Evolutionary conservation across 2,797 vertebrate genomes (phyloP), one percentile per base, ranked within the genome.

Genomic region (Sebastes taczanowskii): DNA sequence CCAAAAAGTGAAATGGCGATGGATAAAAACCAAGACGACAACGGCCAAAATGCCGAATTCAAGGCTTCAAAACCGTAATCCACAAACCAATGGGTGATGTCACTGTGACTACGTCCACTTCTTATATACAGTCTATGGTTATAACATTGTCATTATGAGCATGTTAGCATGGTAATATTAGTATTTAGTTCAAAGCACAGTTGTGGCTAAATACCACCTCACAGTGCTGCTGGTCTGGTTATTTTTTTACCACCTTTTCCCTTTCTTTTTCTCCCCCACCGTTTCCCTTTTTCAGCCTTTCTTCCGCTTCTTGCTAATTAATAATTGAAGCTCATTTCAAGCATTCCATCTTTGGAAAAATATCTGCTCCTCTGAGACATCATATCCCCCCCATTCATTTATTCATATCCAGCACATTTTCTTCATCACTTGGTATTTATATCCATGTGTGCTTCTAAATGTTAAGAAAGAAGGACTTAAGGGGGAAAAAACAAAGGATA

Each of bases 241-340:
- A 16, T 13, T 77, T 22, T 69, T 65, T 38, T 32, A 67, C 20
- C 8, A 68, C 67, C 42, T 58, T 29, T 55, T 23, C 13, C 4
- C 5, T 81, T 73, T 76, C 34, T 68, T 35, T 68, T 22, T 75
- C 52, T 38, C 20, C 9, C 18, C 49, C 23, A 52, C 29, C 35
- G 14, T 62, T 34, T 30, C 22, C 49, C 71, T 55, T 80, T 46
- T 30, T 14, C 60, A 18, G 56, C 34, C 53, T 84, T 84, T 84
- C 64, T 79, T 82, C 71, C 64, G 72, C 63, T 83, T 90, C 83
- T 80, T 76, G 32, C 80, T 68, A 68, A 93, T 94, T 90, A 94
- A 94, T 93, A 92, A 95, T 93, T 94, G 63, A 95, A 86, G 53
- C 62, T 90, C 65, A 88, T 94, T 91, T 92, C 83, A 87, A 92